These are phyloP conservation scores for Danionella dracula DNA, from an alignment of 2,797 vertebrate genomes.

Conservation along the genomic window DNA sequence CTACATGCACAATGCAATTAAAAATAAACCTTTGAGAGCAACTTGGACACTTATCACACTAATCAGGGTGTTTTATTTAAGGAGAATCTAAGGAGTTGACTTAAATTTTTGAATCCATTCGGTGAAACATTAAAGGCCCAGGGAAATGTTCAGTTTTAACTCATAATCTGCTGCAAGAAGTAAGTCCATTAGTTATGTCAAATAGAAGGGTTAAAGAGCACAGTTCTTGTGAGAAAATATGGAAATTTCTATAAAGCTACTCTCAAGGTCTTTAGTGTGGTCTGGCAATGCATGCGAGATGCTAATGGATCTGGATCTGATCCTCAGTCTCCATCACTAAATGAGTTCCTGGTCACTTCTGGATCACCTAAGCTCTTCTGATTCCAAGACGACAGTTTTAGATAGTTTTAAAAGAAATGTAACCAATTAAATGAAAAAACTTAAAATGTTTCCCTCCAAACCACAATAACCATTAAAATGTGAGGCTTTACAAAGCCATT, in stretches of 20 bases:
- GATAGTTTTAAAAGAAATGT: too few relatives aligned
- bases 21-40: too few relatives aligned
- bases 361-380: conserved; percentile 21
- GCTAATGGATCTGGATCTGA: conserved; percentile 13
- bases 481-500: too few relatives aligned
- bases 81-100: too few relatives aligned
- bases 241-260: conserved; percentile 2
- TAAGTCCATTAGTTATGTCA: background rate
- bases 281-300: background rate
- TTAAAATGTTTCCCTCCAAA: too few relatives aligned
- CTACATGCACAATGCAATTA: too few relatives aligned
- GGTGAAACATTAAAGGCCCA: background rate
- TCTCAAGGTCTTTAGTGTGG: conserved; percentile 10
- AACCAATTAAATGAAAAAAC: too few relatives aligned
- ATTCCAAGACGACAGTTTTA: too few relatives aligned
- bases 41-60: too few relatives aligned
- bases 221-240: background rate
- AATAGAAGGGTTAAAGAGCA: background rate
- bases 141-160: background rate
- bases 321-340: background rate
- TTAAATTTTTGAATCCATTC: too few relatives aligned
- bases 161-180: background rate
- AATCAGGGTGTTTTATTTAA: too few relatives aligned
- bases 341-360: conserved; percentile 6
- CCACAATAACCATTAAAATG: too few relatives aligned